Percentiles rank a stretch among this genome's conserved stretches.
These are phyloP conservation scores for Tychaedon coryphoeus DNA, from an alignment of 2,113 vertebrate genomes.

Conservation along the genomic window DNA sequence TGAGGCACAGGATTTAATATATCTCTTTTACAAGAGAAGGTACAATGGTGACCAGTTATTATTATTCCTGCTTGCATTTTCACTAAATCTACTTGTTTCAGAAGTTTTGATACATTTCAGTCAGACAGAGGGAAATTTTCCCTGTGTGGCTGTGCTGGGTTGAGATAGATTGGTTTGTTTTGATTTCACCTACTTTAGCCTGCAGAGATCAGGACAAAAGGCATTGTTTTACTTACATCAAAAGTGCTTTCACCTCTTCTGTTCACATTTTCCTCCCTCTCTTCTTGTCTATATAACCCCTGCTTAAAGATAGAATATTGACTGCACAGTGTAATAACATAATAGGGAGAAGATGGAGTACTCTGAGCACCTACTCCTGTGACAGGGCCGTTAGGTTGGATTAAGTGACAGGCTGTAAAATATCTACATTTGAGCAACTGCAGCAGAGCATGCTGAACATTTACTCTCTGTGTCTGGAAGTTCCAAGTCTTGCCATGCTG, in stretches of 20 bases:
- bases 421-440: neutral
- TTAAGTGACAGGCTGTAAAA: neutral
- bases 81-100: neutral
- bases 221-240: neutral
- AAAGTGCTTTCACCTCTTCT: neutral
- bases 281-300: neutral
- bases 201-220: neutral
- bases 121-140: neutral
- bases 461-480: neutral
- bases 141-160: neutral
- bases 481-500: neutral
- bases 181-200: accelerated
- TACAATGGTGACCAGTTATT: neutral
- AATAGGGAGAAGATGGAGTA: neutral
- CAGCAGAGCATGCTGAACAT: neutral
- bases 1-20: neutral
- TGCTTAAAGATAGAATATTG: neutral
- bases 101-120: neutral
- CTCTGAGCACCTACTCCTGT: neutral
- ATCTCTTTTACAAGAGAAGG: neutral
- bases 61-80: neutral
- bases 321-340: neutral
- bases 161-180: neutral
- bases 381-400: neutral
- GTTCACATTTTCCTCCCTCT: neutral